Evolutionary conservation across 2,797 vertebrate genomes (phyloP), one percentile per base, ranked within the genome.

Genomic region (Thunnus albacares): DNA sequence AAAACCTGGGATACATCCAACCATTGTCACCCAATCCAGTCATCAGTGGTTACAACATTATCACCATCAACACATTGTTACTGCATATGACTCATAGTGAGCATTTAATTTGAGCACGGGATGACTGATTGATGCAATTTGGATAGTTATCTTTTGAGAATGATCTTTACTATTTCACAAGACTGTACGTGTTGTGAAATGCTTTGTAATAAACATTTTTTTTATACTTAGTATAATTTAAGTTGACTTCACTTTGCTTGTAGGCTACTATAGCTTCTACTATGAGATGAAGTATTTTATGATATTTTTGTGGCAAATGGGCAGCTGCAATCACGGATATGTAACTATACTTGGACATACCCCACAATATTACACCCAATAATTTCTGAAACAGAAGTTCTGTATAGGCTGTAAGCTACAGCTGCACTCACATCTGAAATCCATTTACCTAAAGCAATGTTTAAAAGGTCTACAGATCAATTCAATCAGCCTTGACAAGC

Each of bases 401-500:
- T 69, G n/a, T 8, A 12, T 26, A 43, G 35, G 12, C 57, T 52
- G 6, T n/a, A 20, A 63, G 18, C 2, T 76, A 66, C 77, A 80
- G 85, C 80, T 83, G 72, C 61, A 57, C 13, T 71, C 69, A 45
- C 83, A 82, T 78, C 57, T 84, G 77, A 71, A 76, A 77, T 79
- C 77, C 9, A 33, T 79, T 84, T 35, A 77, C n/a, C 58, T 5
- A 38, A 73, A 81, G 59, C 69, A 67, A 58, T 20, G 45, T 62
- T 80, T 72, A 52, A 58, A 80, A 24, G 26, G 15, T 73, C 63
- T 60, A n/a, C 75, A 18, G 59, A 89, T 89, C 80, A 84, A 83
- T 90, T 75, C 67, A 78, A 49, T 71, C 75, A 90, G 65, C 38
- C 26, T 30, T 30, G 28, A 30, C 28, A 30, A 94, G 87, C 93